These are phyloP conservation scores for Nemotelus pantherinus DNA, from an alignment of 2,888 invertebrate genomes.

Conservation along the genomic window DNA sequence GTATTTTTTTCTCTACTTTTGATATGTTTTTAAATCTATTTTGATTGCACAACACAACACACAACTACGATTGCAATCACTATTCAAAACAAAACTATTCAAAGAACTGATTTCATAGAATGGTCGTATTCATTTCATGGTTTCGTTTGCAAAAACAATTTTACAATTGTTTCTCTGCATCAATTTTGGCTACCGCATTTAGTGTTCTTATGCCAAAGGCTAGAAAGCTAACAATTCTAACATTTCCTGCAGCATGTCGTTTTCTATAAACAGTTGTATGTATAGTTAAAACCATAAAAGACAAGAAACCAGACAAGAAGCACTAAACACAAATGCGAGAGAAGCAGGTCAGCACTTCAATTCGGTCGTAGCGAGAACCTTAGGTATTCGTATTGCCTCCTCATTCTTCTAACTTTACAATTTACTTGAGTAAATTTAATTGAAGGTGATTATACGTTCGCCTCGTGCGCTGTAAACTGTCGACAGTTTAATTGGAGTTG, in stretches of 20 bases:
- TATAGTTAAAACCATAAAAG: not conserved
- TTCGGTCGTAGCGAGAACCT: not conserved
- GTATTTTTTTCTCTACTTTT: too few relatives aligned
- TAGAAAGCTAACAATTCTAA: not conserved
- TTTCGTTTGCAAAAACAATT: not conserved
- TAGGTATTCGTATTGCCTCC: not conserved
- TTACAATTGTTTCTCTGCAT: not conserved
- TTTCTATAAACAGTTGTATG: not conserved
- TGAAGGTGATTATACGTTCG: conserved; percentile 14
- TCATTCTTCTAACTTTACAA: conserved; percentile 2
- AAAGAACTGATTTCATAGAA: too few relatives aligned
- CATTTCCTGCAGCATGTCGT: not conserved
- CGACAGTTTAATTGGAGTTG: conserved; percentile 27
- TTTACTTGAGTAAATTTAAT: conserved; percentile 14
- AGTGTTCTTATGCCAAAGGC: not conserved
- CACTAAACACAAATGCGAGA: not conserved
- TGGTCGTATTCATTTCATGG: too few relatives aligned
- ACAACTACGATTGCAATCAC: too few relatives aligned
- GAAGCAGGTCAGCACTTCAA: not conserved
- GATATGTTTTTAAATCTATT: too few relatives aligned
- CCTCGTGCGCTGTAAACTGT: conserved; percentile 4
- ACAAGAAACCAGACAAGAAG: not conserved
- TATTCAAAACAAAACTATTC: too few relatives aligned
- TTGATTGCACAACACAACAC: too few relatives aligned
- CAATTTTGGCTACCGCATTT: not conserved